These are phyloP conservation scores for Rhodeus uyekii DNA, from an alignment of 2,797 vertebrate genomes.

Conservation along the genomic window DNA sequence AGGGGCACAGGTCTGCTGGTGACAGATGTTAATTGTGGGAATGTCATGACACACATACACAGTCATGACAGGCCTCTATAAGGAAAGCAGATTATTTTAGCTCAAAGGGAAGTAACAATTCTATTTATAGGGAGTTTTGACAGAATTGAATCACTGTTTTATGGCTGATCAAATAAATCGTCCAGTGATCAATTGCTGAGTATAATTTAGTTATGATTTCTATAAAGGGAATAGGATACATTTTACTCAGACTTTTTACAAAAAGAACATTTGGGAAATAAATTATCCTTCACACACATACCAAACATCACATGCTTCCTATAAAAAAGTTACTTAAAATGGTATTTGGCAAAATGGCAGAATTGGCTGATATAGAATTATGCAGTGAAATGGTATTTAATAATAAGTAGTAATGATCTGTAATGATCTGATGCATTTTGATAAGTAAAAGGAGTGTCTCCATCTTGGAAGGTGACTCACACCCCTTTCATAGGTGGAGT, in stretches of 20 bases:
- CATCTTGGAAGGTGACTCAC: too few relatives aligned
- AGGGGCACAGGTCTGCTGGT: background rate
- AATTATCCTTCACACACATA: background rate
- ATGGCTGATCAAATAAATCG: background rate
- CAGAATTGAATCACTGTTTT: background rate
- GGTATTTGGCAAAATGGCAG: too few relatives aligned
- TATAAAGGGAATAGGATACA: background rate
- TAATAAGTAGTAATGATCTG: too few relatives aligned
- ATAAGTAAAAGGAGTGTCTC: too few relatives aligned
- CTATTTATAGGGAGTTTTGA: background rate
- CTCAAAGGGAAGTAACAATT: background rate
- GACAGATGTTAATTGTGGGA: constrained; percentile 3
- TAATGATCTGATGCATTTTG: too few relatives aligned
- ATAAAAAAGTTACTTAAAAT: background rate
- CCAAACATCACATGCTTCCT: background rate
- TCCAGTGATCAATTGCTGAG: background rate
- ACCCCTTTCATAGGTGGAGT: too few relatives aligned
- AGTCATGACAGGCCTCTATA: background rate
- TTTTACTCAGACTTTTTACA: background rate
- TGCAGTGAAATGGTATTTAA: too few relatives aligned
- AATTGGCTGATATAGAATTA: too few relatives aligned
- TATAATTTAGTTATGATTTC: background rate
- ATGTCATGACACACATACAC: background rate
- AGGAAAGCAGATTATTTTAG: background rate
- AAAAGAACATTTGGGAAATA: background rate